Evolutionary conservation across 2,113 vertebrate species (phyloP).

Genomic region (Aix galericulata): DNA sequence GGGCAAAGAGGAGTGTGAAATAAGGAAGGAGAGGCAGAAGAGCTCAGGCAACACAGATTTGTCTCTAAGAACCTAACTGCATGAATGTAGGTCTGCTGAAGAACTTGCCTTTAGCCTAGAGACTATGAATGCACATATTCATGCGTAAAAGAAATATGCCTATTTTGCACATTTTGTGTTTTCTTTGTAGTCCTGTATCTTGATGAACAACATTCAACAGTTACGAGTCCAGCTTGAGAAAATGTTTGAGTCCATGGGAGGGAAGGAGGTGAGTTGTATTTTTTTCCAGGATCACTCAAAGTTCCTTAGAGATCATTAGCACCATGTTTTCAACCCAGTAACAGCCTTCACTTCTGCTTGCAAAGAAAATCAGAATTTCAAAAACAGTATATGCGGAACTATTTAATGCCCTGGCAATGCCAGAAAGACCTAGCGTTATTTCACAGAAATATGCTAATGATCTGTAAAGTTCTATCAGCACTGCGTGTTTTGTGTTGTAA

Average conservation of each 20-base stretch:
- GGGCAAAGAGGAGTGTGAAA: neutral
- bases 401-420: neutral
- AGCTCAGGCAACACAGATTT: neutral
- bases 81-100: neutral
- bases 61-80: neutral
- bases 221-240: conserved; percentile 96
- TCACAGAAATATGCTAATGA: conserved; percentile 60
- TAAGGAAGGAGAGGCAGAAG: neutral
- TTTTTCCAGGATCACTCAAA: neutral
- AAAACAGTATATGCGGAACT: neutral
- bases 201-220: conserved; percentile 98
- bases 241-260: conserved; percentile 99
- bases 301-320: conserved; percentile 71
- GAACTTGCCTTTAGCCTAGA: neutral
- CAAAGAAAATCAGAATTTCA: neutral
- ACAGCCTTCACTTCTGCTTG: neutral
- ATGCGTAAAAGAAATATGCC: neutral
- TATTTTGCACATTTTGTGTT: neutral
- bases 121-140: neutral
- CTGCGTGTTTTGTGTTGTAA: conserved; percentile 36
- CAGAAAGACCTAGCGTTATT: neutral
- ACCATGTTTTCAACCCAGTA: neutral
- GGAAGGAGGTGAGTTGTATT: conserved; percentile 89
- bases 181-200: conserved; percentile 88
- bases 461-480: conserved; percentile 39